Percentiles rank a stretch among this genome's conserved stretches.
phyloP scores from a whole-genome alignment of 2,113 vertebrate genomes.

The Microtus montanus region DNA sequence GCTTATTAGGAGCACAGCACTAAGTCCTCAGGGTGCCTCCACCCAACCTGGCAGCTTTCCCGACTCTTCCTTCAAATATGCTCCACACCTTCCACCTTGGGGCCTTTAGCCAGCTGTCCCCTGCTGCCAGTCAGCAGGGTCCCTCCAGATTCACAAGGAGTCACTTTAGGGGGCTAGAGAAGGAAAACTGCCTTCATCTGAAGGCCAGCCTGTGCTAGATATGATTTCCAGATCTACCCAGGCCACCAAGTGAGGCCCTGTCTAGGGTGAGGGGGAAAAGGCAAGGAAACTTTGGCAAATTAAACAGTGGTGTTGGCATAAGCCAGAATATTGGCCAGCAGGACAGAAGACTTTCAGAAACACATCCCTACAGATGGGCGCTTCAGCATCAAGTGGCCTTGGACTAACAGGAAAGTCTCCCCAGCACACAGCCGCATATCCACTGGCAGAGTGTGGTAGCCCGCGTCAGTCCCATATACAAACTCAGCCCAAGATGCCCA shows the following conservation, averaged over 20 bases:
- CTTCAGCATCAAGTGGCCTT: not conserved
- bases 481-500: not conserved
- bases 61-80: not conserved
- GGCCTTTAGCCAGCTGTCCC: not conserved
- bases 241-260: not conserved
- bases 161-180: not conserved
- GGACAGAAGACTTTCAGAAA: not conserved
- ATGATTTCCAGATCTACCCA: not conserved
- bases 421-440: not conserved
- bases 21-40: not conserved
- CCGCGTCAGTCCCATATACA: not conserved
- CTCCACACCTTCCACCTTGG: not conserved
- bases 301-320: not conserved
- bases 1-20: not conserved
- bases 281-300: not conserved
- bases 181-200: not conserved
- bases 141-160: not conserved
- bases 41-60: not conserved
- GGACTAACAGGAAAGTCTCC: not conserved
- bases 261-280: not conserved
- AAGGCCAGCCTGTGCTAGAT: not conserved
- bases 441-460: not conserved
- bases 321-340: not conserved
- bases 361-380: not conserved
- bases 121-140: not conserved